Base-by-base conservation (phyloP, 92 coral and sea anemone species). In the Parazoanthus darwini region DNA sequence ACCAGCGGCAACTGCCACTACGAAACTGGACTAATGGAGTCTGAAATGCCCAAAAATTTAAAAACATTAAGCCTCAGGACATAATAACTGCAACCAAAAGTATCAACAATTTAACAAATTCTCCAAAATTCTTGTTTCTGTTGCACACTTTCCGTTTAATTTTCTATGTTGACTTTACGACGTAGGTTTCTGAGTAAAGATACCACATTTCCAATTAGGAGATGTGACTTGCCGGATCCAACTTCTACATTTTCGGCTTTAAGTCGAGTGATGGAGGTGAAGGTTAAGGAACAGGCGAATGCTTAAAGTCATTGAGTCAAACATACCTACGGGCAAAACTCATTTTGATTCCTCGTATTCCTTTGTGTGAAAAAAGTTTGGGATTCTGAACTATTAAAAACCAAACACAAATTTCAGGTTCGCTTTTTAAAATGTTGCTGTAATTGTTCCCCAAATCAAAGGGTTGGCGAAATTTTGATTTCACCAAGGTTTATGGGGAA, bases 51-150 rank as follows among this genome's bases (percentile, higher is more conserved):
- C n/a, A n/a, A n/a, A n/a, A n/a, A n/a, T n/a, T n/a, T n/a, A n/a
- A n/a, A n/a, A n/a, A n/a, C n/a, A n/a, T n/a, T n/a, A n/a, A n/a
- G n/a, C n/a, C n/a, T n/a, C n/a, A n/a, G n/a, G n/a, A 51, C 14
- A 84, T 84, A 84, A 84, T 84, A 84, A 72, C 87, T 84, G 87
- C 78, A 84, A 84, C 87, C 39, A 43, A 84, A 83, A 44, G 79
- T 71, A 70, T 43, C 77, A 70, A 46, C 66, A 84, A 50, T 46
- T 43, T 43, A 84, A 48, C 85, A 84, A 84, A 84, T 84, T 71
- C 87, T 72, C 58, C 79, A 68, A 84, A 70, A 84, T 46, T 46
- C 78, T 84, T 71, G 77, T 70, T 84, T 84, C 87, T 84, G 87
- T 84, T 48, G 65, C 79, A 72, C 43, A 71, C 46, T 84, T 84